Conservation (phyloP, 37 sponge, comb jelly and placozoan genomes). For the Agelas oroides region DNA sequence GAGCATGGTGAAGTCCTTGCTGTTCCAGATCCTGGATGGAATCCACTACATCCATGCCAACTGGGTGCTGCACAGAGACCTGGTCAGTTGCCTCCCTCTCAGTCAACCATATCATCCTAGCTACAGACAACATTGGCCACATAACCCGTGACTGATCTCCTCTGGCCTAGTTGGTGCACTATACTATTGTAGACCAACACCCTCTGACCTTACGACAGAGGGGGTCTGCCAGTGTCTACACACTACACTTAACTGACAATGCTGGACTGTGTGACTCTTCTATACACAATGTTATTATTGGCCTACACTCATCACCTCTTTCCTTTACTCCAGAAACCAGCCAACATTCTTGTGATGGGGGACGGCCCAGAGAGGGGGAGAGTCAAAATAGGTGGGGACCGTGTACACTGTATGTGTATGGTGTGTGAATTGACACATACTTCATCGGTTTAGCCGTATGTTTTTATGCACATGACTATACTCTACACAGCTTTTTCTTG, state of each 20-base stretch:
- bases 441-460: not conserved
- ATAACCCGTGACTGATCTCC: no score
- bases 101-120: not conserved
- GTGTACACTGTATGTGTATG: no score
- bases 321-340: slow-evolving; percentile 85
- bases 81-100: slow-evolving; percentile 49
- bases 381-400: slow-evolving; percentile 94
- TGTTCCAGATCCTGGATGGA: slow-evolving; percentile 94
- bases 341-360: slow-evolving; percentile 98
- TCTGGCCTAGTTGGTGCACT: not conserved
- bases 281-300: no score
- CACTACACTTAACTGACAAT: no score
- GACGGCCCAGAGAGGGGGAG: slow-evolving; percentile 91
- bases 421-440: not conserved
- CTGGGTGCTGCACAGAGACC: slow-evolving; percentile 97
- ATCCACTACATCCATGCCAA: slow-evolving; percentile 96
- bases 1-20: slow-evolving; percentile 92
- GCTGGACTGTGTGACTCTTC: no score
- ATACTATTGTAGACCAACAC: not conserved
- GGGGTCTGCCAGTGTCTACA: not conserved
- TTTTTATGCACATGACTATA: no score
- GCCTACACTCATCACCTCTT: no score
- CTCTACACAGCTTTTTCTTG: no score
- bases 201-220: not conserved
- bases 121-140: no score